Conservation (phyloP, 2,113 vertebrate genomes). For the Chunga burmeisteri region DNA sequence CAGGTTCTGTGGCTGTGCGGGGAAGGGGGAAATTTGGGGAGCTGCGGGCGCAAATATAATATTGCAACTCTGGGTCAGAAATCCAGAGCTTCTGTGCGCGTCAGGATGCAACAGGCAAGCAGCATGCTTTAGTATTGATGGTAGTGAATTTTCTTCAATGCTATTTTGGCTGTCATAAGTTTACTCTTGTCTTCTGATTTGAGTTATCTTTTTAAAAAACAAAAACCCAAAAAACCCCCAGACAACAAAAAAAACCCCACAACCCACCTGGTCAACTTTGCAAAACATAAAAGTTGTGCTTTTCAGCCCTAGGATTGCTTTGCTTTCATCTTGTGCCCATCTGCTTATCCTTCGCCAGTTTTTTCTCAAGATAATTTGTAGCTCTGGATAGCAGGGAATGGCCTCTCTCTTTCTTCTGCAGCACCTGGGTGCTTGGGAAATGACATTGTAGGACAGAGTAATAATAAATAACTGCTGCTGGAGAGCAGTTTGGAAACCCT, state of each 20-base stretch:
- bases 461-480: constrained; percentile 11
- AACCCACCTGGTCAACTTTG: not conserved
- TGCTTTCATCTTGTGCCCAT: constrained; percentile 28
- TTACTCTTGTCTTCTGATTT: not conserved
- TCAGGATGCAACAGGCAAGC: not conserved
- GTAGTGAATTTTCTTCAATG: not conserved
- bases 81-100: accelerated
- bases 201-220: not conserved
- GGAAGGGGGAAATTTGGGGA: not conserved
- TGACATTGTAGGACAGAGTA: not conserved
- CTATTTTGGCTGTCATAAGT: not conserved
- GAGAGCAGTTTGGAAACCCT: not conserved
- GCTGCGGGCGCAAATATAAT: not conserved
- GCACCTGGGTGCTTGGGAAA: not conserved
- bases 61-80: not conserved
- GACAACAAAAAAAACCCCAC: too few species aligned
- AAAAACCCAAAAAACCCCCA: too few species aligned
- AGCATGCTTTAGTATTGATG: not conserved
- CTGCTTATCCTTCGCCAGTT: not conserved
- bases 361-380: not conserved
- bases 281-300: not conserved
- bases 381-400: not conserved
- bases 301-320: not conserved
- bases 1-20: not conserved
- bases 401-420: not conserved